Base-by-base conservation (phyloP, 2,888 invertebrate genomes). In the Spilarctia lutea region DNA sequence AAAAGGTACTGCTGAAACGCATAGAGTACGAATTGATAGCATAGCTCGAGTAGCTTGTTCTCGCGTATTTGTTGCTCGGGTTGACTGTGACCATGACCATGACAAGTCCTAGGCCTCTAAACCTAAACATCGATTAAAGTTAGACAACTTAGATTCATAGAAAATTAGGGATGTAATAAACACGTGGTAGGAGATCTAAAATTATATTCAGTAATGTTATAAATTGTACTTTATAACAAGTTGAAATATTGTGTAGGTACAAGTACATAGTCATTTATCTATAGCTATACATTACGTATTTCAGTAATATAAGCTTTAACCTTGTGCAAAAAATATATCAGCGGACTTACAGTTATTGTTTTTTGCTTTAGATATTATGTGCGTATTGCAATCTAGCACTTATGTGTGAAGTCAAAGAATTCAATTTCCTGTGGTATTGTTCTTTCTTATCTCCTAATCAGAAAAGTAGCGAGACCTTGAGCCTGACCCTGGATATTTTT, bases 401-500 rank as follows among this genome's bases (percentile, higher is more conserved):
- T 93, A 92, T 80, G 70, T 16, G 18, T 78, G n/a, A 70, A 74
- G 30, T 70, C 70, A 85, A 84, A 92, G 82, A 90, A 79, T 85
- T 84, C 81, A 90, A 82, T 89, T 91, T 94, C 72, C 86, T 74
- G 81, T 87, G 87, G 76, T 81, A 81, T 67, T 76, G 78, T 78
- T 82, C 74, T 86, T 89, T 87, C 92, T 94, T 94, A 94, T 94
- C 95, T 91, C 85, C 91, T 94, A 95, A 95, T 95, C 95, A 94
- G 94, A 94, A 94, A 94, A 94, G 92, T 92, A 87, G 88, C 83
- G 82, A 92, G 91, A 92, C 95, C 95, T 96, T 95, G 95, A 94
- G 93, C 92, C 91, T 94, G 95, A 94, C 95, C 95, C 92, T 95
- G 95, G 91, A 89, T 93, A 95, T 94, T 94, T 95, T 95, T 94